Conservation (phyloP, 1,140 invertebrate genomes). For the Drosophila carrolli region DNA sequence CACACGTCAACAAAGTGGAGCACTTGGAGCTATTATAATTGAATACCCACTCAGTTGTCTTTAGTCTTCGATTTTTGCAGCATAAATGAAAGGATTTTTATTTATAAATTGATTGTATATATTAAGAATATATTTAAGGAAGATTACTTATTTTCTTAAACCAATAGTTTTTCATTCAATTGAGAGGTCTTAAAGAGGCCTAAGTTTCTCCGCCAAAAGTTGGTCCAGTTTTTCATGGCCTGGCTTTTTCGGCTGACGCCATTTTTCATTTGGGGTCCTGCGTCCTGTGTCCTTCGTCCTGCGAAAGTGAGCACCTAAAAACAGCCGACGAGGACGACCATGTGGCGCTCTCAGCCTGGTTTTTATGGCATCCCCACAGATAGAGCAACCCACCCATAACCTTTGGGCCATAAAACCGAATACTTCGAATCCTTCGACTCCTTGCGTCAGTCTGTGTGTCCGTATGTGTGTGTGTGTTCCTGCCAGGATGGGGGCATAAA, state of each 20-base stretch:
- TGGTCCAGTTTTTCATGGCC: slow-evolving; percentile 54
- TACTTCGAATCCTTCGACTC: slow-evolving; percentile 41
- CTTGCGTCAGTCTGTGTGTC: not conserved
- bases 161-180: not conserved
- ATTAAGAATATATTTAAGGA: no score
- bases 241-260: slow-evolving; percentile 40
- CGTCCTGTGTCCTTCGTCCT: slow-evolving; percentile 6
- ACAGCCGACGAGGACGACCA: slow-evolving; percentile 57
- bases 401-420: slow-evolving; percentile 76
- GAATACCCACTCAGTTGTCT: not conserved
- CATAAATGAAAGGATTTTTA: not conserved
- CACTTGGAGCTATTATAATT: slow-evolving; percentile 61
- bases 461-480: slow-evolving; percentile 1
- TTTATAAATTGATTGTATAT: no score
- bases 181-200: slow-evolving; percentile 10
- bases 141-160: not conserved
- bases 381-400: slow-evolving; percentile 48
- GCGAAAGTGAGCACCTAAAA: slow-evolving; percentile 64
- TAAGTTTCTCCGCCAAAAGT: not conserved
- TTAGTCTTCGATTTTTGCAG: slow-evolving; percentile 2
- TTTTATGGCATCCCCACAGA: slow-evolving; percentile 58
- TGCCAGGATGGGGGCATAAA: slow-evolving; percentile 62
- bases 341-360: slow-evolving; percentile 71
- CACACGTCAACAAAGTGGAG: slow-evolving; percentile 65
- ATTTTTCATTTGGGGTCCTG: slow-evolving; percentile 67